Percentiles rank a stretch among this genome's conserved stretches.
These are phyloP conservation scores for Pandion haliaetus DNA, from an alignment of 2,113 vertebrate genomes.

Conservation along the genomic window DNA sequence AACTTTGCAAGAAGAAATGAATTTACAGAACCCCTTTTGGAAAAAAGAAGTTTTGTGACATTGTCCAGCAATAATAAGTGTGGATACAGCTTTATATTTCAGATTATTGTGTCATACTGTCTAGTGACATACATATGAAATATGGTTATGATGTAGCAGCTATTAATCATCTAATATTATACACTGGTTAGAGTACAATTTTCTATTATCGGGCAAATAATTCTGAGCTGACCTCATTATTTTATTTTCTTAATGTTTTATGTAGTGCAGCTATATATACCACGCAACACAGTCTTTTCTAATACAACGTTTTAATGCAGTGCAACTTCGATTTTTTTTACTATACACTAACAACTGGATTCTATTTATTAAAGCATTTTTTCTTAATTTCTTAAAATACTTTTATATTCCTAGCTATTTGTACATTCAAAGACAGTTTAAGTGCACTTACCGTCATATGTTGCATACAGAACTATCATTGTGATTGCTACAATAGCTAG, in stretches of 20 bases:
- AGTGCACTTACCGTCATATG: conserved; percentile 74
- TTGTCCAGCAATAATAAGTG: background rate
- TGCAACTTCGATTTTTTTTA: background rate
- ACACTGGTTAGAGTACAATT: background rate
- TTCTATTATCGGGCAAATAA: background rate
- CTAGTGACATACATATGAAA: background rate
- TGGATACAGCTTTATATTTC: background rate
- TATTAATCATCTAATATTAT: background rate
- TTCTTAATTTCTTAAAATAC: background rate
- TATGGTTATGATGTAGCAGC: background rate
- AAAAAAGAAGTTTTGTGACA: background rate
- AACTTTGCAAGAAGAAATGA: background rate
- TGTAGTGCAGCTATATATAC: background rate
- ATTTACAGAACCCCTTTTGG: background rate
- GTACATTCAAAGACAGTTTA: background rate
- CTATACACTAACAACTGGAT: background rate
- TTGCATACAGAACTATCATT: conserved; percentile 87
- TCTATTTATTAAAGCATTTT: background rate
- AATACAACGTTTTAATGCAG: background rate
- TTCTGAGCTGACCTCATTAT: background rate
- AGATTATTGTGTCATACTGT: background rate
- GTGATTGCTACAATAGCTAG: conserved; percentile 84
- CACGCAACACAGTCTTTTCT: background rate
- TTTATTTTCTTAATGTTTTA: background rate
- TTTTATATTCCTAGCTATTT: background rate